phyloP scores from a whole-genome alignment of 1,140 invertebrate genomes.

The Bilobella aurantiaca region DNA sequence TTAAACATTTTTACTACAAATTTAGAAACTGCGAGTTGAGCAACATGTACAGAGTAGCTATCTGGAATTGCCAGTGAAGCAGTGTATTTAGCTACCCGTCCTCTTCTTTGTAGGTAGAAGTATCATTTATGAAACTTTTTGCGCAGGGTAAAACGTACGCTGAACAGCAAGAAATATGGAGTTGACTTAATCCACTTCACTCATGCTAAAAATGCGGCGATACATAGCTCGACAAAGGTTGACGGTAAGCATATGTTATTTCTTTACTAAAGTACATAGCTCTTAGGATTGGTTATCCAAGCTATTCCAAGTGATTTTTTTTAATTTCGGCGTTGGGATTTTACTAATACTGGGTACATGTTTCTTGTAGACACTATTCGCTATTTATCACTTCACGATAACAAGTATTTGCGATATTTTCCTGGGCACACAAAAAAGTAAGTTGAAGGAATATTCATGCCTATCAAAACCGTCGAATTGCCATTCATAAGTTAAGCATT shows the following conservation, averaged over 20 bases:
- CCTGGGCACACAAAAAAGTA: constrained; percentile 89
- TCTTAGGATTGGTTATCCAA: no score
- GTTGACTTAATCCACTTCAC: constrained; percentile 98
- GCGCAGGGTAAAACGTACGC: constrained; percentile 67
- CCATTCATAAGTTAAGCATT: no score
- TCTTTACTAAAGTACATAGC: constrained; percentile 1
- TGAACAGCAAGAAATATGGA: constrained; percentile 99
- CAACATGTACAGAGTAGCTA: no score
- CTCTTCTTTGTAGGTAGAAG: background rate
- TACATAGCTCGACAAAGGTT: constrained; percentile 97
- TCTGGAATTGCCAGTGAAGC: no score
- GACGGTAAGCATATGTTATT: constrained; percentile 51
- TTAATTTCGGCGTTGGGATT: background rate
- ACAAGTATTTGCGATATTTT: constrained; percentile 90
- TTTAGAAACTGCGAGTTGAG: no score
- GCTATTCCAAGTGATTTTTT: no score
- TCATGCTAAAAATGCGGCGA: constrained; percentile 92
- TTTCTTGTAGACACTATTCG: constrained; percentile 71
- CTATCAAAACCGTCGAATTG: no score
- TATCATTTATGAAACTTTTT: background rate
- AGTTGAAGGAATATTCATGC: constrained; percentile 34
- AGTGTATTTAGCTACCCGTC: no score
- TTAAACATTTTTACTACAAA: background rate
- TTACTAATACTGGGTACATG: no score
- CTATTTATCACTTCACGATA: constrained; percentile 95